A percentile compares a stretch with the other conserved stretches of the same genome.
Evolutionary conservation across 1,140 invertebrate species (phyloP).

Genomic region (Linepithema humile): DNA sequence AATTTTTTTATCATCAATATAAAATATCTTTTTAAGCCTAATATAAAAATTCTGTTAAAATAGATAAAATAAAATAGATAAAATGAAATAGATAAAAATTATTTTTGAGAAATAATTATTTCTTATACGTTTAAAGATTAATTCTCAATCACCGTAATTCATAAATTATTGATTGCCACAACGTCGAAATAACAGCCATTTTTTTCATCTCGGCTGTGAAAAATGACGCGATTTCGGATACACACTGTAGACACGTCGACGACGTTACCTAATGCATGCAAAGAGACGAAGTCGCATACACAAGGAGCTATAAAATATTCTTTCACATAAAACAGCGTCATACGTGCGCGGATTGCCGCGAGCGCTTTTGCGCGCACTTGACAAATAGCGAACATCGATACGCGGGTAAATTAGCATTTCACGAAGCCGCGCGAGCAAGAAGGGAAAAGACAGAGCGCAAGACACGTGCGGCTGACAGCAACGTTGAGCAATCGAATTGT

Average conservation of each 20-base stretch:
- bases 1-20: neutral
- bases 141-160: neutral
- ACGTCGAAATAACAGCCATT: neutral
- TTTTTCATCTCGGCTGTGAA: neutral
- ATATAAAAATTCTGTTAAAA: neutral
- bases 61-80: no score
- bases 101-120: neutral
- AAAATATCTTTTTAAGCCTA: neutral
- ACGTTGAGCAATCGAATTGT: constrained; percentile 51
- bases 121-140: neutral
- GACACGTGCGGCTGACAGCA: constrained; percentile 45
- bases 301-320: constrained; percentile 40
- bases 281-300: neutral
- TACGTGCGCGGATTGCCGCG: constrained; percentile 21
- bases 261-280: constrained; percentile 22
- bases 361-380: constrained; percentile 15
- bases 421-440: neutral
- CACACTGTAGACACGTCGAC: constrained; percentile 5
- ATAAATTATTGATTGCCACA: neutral
- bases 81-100: neutral
- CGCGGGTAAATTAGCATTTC: constrained; percentile 40
- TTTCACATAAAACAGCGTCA: neutral
- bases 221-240: neutral
- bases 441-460: neutral
- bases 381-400: constrained; percentile 40